phyloP scores from a whole-genome alignment of 2,113 vertebrate species.

The Elanus axillaris region DNA sequence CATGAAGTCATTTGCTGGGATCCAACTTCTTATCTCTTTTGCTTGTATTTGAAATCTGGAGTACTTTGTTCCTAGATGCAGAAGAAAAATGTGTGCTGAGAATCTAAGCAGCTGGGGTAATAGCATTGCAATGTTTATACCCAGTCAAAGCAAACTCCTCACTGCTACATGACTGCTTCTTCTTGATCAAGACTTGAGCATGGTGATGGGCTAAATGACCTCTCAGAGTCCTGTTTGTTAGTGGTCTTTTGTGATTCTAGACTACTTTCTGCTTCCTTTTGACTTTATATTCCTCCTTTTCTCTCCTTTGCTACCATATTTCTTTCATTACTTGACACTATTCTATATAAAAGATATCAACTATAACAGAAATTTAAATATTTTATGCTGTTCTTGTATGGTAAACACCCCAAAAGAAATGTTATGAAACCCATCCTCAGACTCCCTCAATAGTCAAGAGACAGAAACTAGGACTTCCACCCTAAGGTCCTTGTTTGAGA shows the following conservation, averaged over 20 bases:
- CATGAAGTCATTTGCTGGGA: neutral
- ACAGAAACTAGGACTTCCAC: neutral
- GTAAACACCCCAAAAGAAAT: neutral
- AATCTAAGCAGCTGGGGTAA: neutral
- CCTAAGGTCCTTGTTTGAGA: neutral
- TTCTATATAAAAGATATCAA: neutral
- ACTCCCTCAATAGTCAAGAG: neutral
- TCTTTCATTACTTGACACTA: neutral
- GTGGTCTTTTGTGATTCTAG: neutral
- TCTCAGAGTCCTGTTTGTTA: neutral
- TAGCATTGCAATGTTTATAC: neutral
- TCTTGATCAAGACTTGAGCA: neutral
- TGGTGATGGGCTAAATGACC: neutral
- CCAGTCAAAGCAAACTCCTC: neutral
- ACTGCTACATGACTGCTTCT: neutral
- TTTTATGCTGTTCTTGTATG: neutral
- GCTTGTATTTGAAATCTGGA: neutral
- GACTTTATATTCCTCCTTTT: neutral
- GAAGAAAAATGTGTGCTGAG: neutral
- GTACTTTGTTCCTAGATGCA: neutral
- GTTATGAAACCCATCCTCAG: neutral
- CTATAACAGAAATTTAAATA: neutral
- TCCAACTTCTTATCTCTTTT: neutral
- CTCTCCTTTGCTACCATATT: neutral
- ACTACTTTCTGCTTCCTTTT: neutral